These are phyloP conservation scores for Xenus cinereus DNA, from an alignment of 2,113 vertebrate species.

Conservation along the genomic window DNA sequence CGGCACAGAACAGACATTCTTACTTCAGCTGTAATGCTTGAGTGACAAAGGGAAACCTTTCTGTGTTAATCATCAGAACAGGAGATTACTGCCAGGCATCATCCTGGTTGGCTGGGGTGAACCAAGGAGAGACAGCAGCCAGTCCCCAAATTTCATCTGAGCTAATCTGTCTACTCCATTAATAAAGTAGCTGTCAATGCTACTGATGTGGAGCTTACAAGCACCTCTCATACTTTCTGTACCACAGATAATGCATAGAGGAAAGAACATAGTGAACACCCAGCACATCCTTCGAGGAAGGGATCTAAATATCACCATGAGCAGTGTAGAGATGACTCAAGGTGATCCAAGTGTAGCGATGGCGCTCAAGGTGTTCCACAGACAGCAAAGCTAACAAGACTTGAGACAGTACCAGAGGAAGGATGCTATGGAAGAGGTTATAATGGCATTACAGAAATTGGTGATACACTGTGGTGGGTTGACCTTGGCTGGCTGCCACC, in stretches of 20 bases:
- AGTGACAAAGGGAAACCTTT: neutral
- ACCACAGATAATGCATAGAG: neutral
- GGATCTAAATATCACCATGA: neutral
- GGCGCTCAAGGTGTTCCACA: neutral
- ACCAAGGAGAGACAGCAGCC: neutral
- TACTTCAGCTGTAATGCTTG: neutral
- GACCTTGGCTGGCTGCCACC: neutral
- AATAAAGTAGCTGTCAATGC: neutral
- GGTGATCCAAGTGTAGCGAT: neutral
- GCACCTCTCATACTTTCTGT: neutral
- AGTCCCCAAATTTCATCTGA: neutral
- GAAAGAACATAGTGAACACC: neutral
- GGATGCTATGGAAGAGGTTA: neutral
- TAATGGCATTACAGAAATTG: neutral
- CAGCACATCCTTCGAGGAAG: neutral
- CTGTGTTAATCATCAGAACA: neutral
- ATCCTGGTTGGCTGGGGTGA: neutral
- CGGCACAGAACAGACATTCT: neutral
- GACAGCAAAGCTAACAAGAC: neutral
- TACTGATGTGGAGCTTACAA: neutral
- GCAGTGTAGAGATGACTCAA: neutral
- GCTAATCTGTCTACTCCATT: neutral
- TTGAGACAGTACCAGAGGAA: neutral
- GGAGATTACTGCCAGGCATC: neutral
- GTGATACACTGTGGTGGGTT: neutral